These are phyloP conservation scores for Biston stratarius DNA, from an alignment of 2,888 invertebrate genomes.

Conservation along the genomic window DNA sequence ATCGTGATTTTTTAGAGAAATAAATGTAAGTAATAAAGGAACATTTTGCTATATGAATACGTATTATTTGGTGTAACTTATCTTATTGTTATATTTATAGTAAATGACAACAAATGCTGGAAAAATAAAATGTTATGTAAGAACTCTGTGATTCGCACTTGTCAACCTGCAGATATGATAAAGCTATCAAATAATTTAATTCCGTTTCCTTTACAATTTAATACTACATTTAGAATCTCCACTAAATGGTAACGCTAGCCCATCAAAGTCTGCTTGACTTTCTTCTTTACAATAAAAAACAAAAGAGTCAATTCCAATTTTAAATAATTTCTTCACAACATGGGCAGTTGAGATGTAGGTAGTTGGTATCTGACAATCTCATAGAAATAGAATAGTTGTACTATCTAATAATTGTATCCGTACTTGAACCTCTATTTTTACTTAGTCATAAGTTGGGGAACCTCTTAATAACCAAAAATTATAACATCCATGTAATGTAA, in stretches of 20 bases:
- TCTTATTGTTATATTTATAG: not conserved
- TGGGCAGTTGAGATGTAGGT: too few relatives aligned
- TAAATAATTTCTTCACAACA: not conserved
- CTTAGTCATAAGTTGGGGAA: too few relatives aligned
- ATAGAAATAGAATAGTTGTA: too few relatives aligned
- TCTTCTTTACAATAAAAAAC: not conserved
- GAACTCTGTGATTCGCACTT: conserved; percentile 46
- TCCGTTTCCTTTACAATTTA: too few relatives aligned
- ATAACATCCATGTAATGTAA: too few relatives aligned
- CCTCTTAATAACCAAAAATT: too few relatives aligned
- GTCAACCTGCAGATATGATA: conserved; percentile 7
- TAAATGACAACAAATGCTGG: not conserved
- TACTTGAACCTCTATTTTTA: too few relatives aligned
- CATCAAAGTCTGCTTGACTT: not conserved
- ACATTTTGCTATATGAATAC: not conserved
- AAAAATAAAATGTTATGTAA: conserved; percentile 56
- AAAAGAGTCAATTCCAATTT: conserved; percentile 10
- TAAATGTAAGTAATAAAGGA: conserved; percentile 34
- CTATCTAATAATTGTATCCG: too few relatives aligned
- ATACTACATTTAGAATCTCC: too few relatives aligned
- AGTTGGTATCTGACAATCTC: too few relatives aligned
- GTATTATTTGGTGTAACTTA: not conserved
- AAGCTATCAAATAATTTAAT: conserved; percentile 14
- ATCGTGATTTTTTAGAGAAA: conserved; percentile 28
- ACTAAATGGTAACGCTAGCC: too few relatives aligned